Conservation (phyloP, 2,113 vertebrate genomes). For the Porphyrio hochstetteri region DNA sequence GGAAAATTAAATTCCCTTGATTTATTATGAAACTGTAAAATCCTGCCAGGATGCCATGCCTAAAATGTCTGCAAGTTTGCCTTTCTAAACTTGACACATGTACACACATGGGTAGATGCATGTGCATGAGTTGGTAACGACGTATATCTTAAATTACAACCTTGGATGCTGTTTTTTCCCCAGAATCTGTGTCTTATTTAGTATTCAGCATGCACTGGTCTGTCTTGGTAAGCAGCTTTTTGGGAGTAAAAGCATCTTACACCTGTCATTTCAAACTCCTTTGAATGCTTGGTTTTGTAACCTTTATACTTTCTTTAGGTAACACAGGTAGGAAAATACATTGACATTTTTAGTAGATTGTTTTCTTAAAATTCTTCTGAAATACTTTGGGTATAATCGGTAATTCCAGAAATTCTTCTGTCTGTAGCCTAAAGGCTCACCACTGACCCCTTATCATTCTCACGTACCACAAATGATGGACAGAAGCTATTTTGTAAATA, state of each 20-base stretch:
- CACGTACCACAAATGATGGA: neutral
- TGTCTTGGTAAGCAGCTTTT: constrained; percentile 14
- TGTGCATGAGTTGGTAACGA: neutral
- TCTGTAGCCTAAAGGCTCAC: neutral
- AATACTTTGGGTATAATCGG: neutral
- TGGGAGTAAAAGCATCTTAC: neutral
- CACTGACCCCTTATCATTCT: neutral
- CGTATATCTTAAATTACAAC: neutral
- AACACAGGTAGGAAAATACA: neutral
- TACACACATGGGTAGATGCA: neutral
- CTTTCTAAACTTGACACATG: neutral
- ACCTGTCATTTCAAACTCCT: constrained; percentile 1
- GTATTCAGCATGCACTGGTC: neutral
- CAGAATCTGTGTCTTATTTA: neutral
- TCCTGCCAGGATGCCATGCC: neutral
- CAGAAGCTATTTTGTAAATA: constrained; percentile 4
- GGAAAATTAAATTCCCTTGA: neutral
- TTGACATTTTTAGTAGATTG: constrained; percentile 19
- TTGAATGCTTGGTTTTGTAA: neutral
- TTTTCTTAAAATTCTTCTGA: constrained; percentile 24
- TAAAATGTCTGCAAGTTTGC: neutral
- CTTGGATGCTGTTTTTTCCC: neutral
- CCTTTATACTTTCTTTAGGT: neutral
- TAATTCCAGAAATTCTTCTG: constrained; percentile 16
- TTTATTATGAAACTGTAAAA: neutral